A percentile compares a stretch with the other conserved stretches of the same genome.
These are phyloP conservation scores for Scrobipalpa costella DNA, from an alignment of 2,888 invertebrate genomes.

Conservation along the genomic window DNA sequence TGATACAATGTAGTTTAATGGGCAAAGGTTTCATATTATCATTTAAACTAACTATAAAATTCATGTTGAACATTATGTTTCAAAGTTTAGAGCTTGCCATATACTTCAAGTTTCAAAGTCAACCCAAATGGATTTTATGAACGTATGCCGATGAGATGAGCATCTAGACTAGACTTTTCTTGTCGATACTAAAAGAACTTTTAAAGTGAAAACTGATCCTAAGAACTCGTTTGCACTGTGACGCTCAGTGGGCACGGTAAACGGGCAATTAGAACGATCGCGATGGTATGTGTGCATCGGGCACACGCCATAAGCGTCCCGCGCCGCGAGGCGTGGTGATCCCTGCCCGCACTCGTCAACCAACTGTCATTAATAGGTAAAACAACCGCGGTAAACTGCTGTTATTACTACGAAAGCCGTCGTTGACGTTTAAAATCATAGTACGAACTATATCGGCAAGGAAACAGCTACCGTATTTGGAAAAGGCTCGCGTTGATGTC, in stretches of 20 bases:
- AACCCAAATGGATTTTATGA: not conserved
- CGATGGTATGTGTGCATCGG: slow-evolving; percentile 39
- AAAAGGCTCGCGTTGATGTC: slow-evolving; percentile 14
- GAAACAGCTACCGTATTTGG: not conserved
- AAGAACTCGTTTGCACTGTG: slow-evolving; percentile 38
- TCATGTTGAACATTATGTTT: not conserved
- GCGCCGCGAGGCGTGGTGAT: slow-evolving; percentile 13
- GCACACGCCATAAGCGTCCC: slow-evolving; percentile 36
- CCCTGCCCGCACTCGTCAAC: slow-evolving; percentile 11
- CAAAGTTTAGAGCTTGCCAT: not conserved
- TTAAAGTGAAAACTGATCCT: slow-evolving; percentile 44
- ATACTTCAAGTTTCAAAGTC: not conserved
- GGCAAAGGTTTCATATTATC: no score
- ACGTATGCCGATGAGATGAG: not conserved
- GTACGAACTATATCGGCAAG: not conserved
- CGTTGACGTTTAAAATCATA: slow-evolving; percentile 8
- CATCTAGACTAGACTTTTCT: slow-evolving; percentile 7
- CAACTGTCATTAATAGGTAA: slow-evolving; percentile 7
- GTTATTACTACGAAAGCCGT: slow-evolving; percentile 16
- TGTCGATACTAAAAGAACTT: slow-evolving; percentile 24
- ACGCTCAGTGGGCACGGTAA: slow-evolving; percentile 38
- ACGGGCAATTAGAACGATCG: slow-evolving; percentile 47
- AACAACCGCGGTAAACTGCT: slow-evolving; percentile 15
- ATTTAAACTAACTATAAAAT: no score
- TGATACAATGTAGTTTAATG: no score